Percentiles rank a stretch among this genome's conserved stretches.
These are phyloP conservation scores for Takifugu rubripes DNA, from an alignment of 2,797 vertebrate genomes.

Conservation along the genomic window DNA sequence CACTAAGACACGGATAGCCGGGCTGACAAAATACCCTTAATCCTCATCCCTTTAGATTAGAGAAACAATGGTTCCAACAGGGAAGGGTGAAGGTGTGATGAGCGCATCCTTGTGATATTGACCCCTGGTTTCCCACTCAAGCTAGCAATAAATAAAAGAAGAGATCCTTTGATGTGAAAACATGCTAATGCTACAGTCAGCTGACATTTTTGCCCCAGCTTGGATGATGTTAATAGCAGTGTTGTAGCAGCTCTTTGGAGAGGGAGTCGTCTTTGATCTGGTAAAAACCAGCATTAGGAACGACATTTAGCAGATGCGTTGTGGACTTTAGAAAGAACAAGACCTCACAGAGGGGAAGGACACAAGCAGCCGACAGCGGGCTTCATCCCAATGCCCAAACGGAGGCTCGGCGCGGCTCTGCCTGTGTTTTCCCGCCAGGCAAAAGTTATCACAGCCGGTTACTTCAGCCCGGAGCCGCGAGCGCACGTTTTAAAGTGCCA, in stretches of 20 bases:
- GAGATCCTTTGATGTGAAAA: constrained; percentile 34
- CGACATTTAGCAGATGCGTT: not conserved
- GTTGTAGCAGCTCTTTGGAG: too few relatives aligned
- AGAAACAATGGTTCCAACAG: constrained; percentile 54
- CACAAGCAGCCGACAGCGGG: constrained; percentile 46
- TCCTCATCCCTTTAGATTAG: constrained; percentile 62
- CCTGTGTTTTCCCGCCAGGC: constrained; percentile 59
- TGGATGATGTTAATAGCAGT: too few relatives aligned
- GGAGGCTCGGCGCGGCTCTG: constrained; percentile 46
- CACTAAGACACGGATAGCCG: constrained; percentile 44
- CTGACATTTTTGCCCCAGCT: not conserved
- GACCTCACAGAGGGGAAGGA: constrained; percentile 41
- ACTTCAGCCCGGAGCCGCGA: constrained; percentile 56
- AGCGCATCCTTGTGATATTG: constrained; percentile 35
- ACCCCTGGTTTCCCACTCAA: constrained; percentile 31
- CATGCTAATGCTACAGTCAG: constrained; percentile 25
- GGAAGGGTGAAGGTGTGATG: constrained; percentile 42
- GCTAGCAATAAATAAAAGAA: constrained; percentile 1
- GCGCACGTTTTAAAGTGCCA: constrained; percentile 40
- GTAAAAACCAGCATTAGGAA: constrained; percentile 25
- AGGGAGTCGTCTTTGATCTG: constrained; percentile 4
- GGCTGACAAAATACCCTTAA: constrained; percentile 58
- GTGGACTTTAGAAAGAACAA: constrained; percentile 7
- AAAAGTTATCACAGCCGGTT: constrained; percentile 61
- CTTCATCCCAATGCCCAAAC: constrained; percentile 62